Conservation (phyloP, 30 jellyfish, hydroid and myxozoan genomes). For the Turritopsis dohrnii region DNA sequence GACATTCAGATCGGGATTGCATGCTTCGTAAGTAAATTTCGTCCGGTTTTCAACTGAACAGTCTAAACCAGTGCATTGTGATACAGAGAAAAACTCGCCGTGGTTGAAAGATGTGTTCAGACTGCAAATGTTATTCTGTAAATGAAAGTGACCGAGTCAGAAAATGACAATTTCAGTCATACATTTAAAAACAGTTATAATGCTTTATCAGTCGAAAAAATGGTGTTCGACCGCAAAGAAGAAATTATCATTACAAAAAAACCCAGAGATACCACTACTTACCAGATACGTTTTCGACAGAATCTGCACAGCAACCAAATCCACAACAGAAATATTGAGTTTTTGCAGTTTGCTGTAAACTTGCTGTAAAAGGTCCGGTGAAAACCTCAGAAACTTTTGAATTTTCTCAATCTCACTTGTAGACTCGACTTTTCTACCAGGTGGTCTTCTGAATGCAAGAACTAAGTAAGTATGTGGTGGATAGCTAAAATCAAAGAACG, state of each 20-base stretch:
- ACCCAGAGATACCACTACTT: neutral
- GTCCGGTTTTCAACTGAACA: neutral
- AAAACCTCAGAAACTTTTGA: neutral
- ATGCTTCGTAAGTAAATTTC: neutral
- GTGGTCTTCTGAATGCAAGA: slow-evolving; percentile 13
- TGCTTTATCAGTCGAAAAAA: no score
- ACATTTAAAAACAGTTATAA: no score
- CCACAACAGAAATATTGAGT: neutral
- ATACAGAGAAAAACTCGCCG: slow-evolving; percentile 1
- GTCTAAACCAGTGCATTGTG: neutral
- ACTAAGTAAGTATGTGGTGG: neutral
- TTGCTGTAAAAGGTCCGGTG: neutral
- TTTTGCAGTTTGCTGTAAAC: neutral
- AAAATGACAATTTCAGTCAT: neutral
- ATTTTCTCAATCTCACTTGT: neutral
- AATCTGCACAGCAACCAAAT: neutral
- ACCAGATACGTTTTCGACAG: neutral
- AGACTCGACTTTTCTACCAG: neutral
- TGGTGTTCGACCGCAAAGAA: no score
- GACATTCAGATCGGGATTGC: neutral
- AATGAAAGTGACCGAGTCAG: neutral
- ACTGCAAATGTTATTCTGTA: neutral
- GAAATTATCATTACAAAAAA: no score
- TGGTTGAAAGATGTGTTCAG: neutral
- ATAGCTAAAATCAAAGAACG: neutral